Base-by-base conservation (phyloP, 2,888 invertebrate genomes). In the Odiellus spinosus region DNA sequence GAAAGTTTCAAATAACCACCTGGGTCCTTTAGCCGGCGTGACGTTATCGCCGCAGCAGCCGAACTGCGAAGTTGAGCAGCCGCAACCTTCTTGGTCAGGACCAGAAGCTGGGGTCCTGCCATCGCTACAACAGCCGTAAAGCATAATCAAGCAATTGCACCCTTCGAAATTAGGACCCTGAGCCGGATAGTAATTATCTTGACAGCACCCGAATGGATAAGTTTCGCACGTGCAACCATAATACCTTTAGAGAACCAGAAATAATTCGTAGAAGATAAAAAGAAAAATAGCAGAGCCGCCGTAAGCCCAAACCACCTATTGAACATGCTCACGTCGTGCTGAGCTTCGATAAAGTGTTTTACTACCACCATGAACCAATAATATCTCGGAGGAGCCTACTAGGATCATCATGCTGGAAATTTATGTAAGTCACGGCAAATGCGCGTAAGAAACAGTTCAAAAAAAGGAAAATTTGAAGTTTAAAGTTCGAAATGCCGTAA, bases 61-160 rank as follows among this genome's bases (percentile, higher is more conserved):
- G 59, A 71, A 78, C 0, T 62, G 63, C 55, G 80, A 78, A 42
- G 63, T 51, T 54, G 53, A 52, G 45, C 59, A 58, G 12, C 51
- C 51, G 36, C 93, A 95, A 11, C 90, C 93, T 57, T 80, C 75
- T 59, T 73, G 78, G 53, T 82, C 75, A 0, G 80, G 76, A 10
- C 90, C 91, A 19, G 67, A 63, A 0, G 93, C 85, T 42, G 77
- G 73, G 76, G 88, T 88, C 6, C 45, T 34, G 1, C 50, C 47
- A 44, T 50, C 44, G n/a, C 43, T 45, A 36, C 53, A 53, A 32
- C 48, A 53, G 11, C 50, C 53, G 35, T 48, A 49, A 2, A 45
- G 52, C 15, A 52, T 33, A 5, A 43, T 51, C 2, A 64, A 62
- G 53, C 67, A 68, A 15, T 57, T 56, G 52, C 77, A 79, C 21